Base-by-base conservation (phyloP, 1,140 invertebrate genomes). In the Drosophila chauvacae region DNA sequence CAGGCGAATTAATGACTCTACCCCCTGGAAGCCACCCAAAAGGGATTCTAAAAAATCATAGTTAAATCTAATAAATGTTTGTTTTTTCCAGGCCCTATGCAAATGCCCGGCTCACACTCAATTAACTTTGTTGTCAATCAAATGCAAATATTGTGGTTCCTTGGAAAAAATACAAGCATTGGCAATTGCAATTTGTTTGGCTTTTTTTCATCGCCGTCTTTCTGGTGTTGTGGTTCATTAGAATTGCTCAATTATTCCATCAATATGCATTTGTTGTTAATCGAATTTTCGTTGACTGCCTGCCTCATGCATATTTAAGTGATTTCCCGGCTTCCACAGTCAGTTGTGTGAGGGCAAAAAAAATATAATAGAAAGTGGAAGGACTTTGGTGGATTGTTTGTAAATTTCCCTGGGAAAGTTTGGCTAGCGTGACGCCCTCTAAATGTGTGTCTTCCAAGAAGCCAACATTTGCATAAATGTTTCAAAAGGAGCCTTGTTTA, bases 201-300 rank as follows among this genome's bases (percentile, higher is more conserved):
- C 59, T 57, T 51, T 44, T 59, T 82, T 60, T 55, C 37, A 47
- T 30, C 20, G n/a, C 39, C 78, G 51, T 45, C 62, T 66, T 64
- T 62, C 61, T 60, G 77, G 42, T 85, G 63, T 81, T 90, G 80
- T 84, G 76, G 80, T 76, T 91, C 81, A 85, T 90, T 88, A 85
- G 72, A 91, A 90, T 82, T 85, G 79, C 90, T 91, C 88, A 91
- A 88, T 91, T 91, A 91, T 91, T 91, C 84, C 84, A 91, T 91
- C 88, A 91, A 90, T 91, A 91, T 91, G 88, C 84, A 81, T 77
- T 74, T 85, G 82, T 81, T 75, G 84, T 84, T 88, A 88, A 88
- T 88, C 84, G 84, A 88, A 88, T 88, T 88, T 82, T 70, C 45
- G 53, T 39, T 39, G 57, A 48, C 41, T 61, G 61, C 56, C 79